phyloP scores from a whole-genome alignment of 2,888 invertebrate genomes.

The Lochmaea crataegi region DNA sequence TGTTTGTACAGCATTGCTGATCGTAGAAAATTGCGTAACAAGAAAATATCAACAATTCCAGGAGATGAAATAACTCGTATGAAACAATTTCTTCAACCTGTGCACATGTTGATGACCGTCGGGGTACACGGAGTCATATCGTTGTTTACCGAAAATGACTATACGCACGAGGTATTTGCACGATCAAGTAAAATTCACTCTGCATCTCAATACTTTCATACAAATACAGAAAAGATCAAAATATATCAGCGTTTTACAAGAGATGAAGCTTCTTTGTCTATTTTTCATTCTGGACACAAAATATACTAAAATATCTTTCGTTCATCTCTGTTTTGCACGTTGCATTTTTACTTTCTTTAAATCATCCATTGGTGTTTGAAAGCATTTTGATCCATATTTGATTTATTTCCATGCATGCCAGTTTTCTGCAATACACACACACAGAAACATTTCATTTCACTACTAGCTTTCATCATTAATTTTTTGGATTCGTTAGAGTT shows the following conservation, averaged over 20 bases:
- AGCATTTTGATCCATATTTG: no score
- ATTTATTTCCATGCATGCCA: no score
- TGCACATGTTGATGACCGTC: slow-evolving; percentile 63
- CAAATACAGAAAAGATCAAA: slow-evolving; percentile 1
- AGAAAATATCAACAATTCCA: slow-evolving; percentile 44
- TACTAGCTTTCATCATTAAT: no score
- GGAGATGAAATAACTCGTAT: slow-evolving; percentile 59
- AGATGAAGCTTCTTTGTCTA: no score
- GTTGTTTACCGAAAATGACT: slow-evolving; percentile 65
- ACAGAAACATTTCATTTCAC: no score
- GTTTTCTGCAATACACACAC: no score
- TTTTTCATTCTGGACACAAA: no score
- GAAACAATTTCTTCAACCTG: slow-evolving; percentile 63
- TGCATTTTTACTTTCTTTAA: no score
- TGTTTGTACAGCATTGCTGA: slow-evolving; percentile 64
- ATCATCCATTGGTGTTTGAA: no score
- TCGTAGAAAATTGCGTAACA: slow-evolving; percentile 48
- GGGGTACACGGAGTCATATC: slow-evolving; percentile 66
- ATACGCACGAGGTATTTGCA: slow-evolving; percentile 65
- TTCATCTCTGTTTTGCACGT: no score
- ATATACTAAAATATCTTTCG: no score
- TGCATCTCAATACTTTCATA: neutral
- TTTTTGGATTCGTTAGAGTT: no score
- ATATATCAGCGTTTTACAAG: neutral
- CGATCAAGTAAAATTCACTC: neutral